Base-by-base conservation (phyloP, 2,113 vertebrate species). In the Laticauda colubrina region DNA sequence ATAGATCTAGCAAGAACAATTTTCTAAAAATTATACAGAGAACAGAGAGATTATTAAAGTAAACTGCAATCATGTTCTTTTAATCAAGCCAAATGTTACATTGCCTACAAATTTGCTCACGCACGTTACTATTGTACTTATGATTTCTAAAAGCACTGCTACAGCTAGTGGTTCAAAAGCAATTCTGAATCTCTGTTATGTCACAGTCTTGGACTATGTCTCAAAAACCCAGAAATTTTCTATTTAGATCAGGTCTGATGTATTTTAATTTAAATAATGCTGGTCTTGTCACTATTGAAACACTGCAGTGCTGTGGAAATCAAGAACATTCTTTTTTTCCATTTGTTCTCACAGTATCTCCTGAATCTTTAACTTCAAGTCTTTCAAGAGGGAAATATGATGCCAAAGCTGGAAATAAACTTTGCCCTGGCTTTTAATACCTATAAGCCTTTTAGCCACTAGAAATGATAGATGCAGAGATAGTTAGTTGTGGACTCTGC, bases 1-100 rank as follows among this genome's bases (percentile, higher is more conserved):
- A 96, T 94, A 97, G 95, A 96, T 96, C 94, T 94, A 96, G 92
- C 89, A 96, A 95, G 61, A 94, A 48, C 29, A 94, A 94, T 96
- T 96, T 96, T 15, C 75, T 96, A 94, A 96, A 96, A 95, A 93
- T 95, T 95, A 96, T 92, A 48, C 89, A 88, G 4, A 34, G 34
- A 43, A 95, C 94, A 93, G 18, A 21, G 1, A 87, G 34, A n/a
- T 3, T 56, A 39, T 85, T 90, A 8, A 21, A 7, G 1, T 86
- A 93, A 57, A 89, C 24, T 18, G 20, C 92, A 0, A 90, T 10
- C 3, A 89, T 89, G 94, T 69, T 88, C 53, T 53, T 23, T 90
- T 20, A 87, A 89, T 3, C 34, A 94, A 85, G 2, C 0, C 39
- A 88, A 39, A 93, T 92, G 8, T 51, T 4, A 23, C 57, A 34